Evolutionary conservation across 2,113 vertebrate genomes (phyloP).

Genomic region (Pogonocichla stellata): DNA sequence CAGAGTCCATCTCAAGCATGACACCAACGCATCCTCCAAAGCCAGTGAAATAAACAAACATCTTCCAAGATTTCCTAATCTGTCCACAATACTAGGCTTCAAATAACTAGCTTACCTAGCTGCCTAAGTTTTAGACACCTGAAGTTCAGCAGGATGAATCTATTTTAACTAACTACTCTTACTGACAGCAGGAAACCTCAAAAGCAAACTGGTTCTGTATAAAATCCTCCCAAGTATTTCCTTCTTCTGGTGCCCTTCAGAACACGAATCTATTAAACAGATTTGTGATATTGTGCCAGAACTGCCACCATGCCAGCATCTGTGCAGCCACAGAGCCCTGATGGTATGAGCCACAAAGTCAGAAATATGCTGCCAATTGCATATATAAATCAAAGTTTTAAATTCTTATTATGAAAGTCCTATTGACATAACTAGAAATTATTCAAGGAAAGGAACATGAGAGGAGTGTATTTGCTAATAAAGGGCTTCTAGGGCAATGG

Average conservation of each 20-base stretch:
- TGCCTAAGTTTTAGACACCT: background rate
- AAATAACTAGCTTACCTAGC: background rate
- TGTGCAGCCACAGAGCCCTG: background rate
- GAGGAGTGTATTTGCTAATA: background rate
- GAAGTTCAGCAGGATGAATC: background rate
- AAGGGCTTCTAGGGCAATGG: background rate
- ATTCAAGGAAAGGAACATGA: background rate
- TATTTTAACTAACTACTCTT: background rate
- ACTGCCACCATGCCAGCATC: slow-evolving; percentile 16
- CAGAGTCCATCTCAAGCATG: background rate
- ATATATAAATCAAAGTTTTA: slow-evolving; percentile 42
- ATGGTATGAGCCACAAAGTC: background rate
- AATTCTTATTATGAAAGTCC: slow-evolving; percentile 3
- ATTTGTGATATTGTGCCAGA: background rate
- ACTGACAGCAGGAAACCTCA: background rate
- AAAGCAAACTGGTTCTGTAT: background rate
- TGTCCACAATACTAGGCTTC: background rate
- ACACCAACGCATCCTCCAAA: background rate
- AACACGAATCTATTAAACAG: slow-evolving; percentile 14
- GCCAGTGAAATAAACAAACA: background rate
- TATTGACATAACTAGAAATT: background rate
- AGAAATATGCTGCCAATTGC: slow-evolving; percentile 23
- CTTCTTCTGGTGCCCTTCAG: slow-evolving; percentile 16
- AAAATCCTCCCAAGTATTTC: background rate
- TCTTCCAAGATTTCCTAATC: background rate